Evolutionary conservation across 2,888 invertebrate species (phyloP).

Genomic region (Agrilus cyanescens): DNA sequence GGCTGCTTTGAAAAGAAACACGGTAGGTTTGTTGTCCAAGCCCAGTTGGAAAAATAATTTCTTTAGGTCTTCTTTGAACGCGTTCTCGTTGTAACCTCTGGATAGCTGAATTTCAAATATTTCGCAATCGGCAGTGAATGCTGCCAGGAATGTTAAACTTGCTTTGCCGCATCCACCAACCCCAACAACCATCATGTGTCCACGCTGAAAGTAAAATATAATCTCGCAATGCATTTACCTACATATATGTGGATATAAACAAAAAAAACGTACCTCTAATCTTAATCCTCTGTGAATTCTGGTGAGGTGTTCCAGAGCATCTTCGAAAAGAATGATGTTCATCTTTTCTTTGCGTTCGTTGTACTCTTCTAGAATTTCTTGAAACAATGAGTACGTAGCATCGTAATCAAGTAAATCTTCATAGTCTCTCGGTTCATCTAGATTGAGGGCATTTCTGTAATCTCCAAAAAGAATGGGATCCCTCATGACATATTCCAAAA

Average conservation of each 20-base stretch:
- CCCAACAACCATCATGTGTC: slow-evolving; percentile 76
- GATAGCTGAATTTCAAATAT: slow-evolving; percentile 72
- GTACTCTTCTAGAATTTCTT: slow-evolving; percentile 82
- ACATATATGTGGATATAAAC: no score
- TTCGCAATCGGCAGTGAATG: slow-evolving; percentile 74
- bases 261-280: slow-evolving; percentile 34
- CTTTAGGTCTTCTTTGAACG: slow-evolving; percentile 82
- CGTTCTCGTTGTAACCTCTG: slow-evolving; percentile 73
- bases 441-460: slow-evolving; percentile 72
- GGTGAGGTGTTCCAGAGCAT: slow-evolving; percentile 83
- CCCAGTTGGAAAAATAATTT: slow-evolving; percentile 64
- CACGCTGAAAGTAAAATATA: slow-evolving; percentile 25
- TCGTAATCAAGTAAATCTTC: slow-evolving; percentile 86
- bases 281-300: slow-evolving; percentile 75
- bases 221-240: no score
- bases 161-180: slow-evolving; percentile 86
- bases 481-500: slow-evolving; percentile 58
- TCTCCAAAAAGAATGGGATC: slow-evolving; percentile 84
- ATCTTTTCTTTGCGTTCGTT: slow-evolving; percentile 63
- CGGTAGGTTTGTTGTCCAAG: slow-evolving; percentile 63
- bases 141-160: slow-evolving; percentile 64
- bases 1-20: slow-evolving; percentile 74
- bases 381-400: slow-evolving; percentile 75
- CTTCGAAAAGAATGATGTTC: slow-evolving; percentile 79
- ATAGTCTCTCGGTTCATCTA: slow-evolving; percentile 67